These are phyloP conservation scores for Sinocyclocheilus maitianheensis DNA, from an alignment of 2,113 vertebrate species.

Conservation along the genomic window DNA sequence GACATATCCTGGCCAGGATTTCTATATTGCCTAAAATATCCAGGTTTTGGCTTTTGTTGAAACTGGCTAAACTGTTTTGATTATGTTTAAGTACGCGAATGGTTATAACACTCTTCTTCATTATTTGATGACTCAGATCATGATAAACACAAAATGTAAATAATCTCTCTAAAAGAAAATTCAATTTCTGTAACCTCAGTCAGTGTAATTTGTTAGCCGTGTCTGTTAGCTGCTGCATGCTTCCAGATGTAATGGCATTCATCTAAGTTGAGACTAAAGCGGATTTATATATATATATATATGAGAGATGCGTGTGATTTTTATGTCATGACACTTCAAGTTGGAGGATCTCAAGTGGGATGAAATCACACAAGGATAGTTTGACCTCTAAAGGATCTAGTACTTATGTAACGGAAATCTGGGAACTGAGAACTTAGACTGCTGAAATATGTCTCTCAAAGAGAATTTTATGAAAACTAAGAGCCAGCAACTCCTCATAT, in stretches of 20 bases:
- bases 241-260: neutral
- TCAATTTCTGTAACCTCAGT: no score
- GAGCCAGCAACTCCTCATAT: neutral
- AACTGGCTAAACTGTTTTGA: no score
- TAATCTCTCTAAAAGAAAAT: neutral
- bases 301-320: neutral
- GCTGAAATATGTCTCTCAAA: constrained; percentile 4
- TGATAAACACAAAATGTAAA: neutral
- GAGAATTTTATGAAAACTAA: constrained; percentile 14
- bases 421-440: neutral
- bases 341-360: neutral
- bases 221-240: neutral
- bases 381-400: constrained; percentile 20
- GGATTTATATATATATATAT: neutral
- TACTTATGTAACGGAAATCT: constrained; percentile 21
- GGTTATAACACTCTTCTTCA: neutral
- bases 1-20: no score
- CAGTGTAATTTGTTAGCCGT: neutral
- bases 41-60: no score
- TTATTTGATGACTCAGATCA: neutral
- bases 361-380: constrained; percentile 27
- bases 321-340: neutral
- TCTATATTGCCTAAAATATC: no score
- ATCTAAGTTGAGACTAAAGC: neutral
- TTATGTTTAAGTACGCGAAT: neutral